Conservation (phyloP, 2,797 vertebrate genomes). For the Nannoperca australis region DNA sequence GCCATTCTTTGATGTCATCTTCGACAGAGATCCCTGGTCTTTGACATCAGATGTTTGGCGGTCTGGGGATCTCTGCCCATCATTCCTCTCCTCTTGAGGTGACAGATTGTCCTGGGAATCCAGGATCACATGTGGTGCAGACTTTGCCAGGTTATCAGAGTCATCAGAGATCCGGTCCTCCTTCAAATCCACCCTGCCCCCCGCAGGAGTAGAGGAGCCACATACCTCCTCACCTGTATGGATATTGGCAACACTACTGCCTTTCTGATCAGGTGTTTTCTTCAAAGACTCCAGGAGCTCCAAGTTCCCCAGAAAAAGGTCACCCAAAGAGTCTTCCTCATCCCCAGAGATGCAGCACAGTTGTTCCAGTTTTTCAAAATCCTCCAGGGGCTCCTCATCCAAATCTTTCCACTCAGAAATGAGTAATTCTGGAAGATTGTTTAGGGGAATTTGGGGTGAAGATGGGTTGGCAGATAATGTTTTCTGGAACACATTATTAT, state of each 20-base stretch:
- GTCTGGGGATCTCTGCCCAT: constrained; percentile 48
- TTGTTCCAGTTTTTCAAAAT: constrained; percentile 89
- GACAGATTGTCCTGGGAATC: constrained; percentile 53
- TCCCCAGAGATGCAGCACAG: constrained; percentile 88
- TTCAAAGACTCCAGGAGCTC: constrained; percentile 87
- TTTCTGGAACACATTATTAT: constrained; percentile 64
- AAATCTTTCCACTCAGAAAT: constrained; percentile 90
- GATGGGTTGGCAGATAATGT: constrained; percentile 49
- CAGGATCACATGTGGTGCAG: constrained; percentile 39
- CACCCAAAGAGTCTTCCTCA: constrained; percentile 84
- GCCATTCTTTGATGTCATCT: constrained; percentile 86
- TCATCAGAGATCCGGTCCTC: constrained; percentile 50
- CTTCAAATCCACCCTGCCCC: constrained; percentile 53
- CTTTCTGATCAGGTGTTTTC: constrained; percentile 80
- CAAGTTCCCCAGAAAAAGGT: constrained; percentile 85
- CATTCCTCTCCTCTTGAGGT: constrained; percentile 58
- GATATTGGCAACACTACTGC: constrained; percentile 17
- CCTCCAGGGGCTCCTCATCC: constrained; percentile 87
- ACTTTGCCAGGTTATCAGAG: constrained; percentile 41
- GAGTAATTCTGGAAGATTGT: constrained; percentile 84
- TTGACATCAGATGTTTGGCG: constrained; percentile 76
- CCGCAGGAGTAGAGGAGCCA: constrained; percentile 46
- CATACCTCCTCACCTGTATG: constrained; percentile 43
- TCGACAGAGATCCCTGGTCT: constrained; percentile 83
- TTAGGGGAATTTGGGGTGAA: constrained; percentile 74